These are phyloP conservation scores for Odontothrips loti DNA, from an alignment of 2,888 invertebrate species.

Conservation along the genomic window DNA sequence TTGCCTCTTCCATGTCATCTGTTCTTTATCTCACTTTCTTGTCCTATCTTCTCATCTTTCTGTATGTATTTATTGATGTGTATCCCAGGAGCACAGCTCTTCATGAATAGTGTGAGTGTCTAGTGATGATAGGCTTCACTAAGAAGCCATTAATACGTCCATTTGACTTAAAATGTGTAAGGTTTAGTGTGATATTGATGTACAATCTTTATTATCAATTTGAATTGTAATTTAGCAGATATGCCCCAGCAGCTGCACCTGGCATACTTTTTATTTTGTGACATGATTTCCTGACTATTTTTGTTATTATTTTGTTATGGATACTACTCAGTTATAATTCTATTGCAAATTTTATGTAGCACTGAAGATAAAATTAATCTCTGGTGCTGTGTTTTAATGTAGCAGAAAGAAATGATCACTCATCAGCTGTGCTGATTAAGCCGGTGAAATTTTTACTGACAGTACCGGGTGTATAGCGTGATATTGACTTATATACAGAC, in stretches of 20 bases:
- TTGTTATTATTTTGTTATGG: constrained; percentile 5
- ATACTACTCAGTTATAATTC: not conserved
- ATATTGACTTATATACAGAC: constrained; percentile 21
- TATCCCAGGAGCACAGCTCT: not conserved
- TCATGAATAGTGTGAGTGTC: not conserved
- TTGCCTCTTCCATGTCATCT: not conserved
- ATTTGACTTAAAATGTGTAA: constrained; percentile 15
- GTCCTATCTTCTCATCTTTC: not conserved
- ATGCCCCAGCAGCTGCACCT: not conserved
- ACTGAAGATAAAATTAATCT: not conserved
- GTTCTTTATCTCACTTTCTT: not conserved
- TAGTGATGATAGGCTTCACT: constrained; percentile 12
- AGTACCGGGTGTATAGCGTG: not conserved
- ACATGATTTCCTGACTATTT: not conserved
- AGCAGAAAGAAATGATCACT: not conserved
- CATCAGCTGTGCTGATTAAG: constrained; percentile 8
- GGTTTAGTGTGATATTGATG: constrained; percentile 22
- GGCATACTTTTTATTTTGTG: not conserved
- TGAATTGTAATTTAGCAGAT: not conserved
- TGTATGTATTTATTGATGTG: constrained; percentile 11
- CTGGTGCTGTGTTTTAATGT: constrained; percentile 5
- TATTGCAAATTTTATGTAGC: not conserved
- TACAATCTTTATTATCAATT: constrained; percentile 3
- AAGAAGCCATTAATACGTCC: not conserved
- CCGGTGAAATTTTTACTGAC: not conserved